Percentiles rank a stretch among this genome's conserved stretches.
Conservation (phyloP, 2,888 invertebrate species). For the Troides helena region DNA sequence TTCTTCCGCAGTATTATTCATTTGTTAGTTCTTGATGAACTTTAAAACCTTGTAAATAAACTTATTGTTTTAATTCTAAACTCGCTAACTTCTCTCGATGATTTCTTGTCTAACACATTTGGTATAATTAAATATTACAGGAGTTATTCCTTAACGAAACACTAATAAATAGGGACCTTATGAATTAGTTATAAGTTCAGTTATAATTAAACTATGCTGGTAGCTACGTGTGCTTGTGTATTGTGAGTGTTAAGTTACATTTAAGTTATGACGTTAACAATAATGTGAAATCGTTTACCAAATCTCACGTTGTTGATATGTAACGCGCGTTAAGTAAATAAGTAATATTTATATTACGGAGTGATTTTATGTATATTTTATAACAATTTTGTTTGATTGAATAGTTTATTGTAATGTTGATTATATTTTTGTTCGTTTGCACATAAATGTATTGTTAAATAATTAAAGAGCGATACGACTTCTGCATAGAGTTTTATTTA, state of each 20-base stretch:
- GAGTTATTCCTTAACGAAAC: no score
- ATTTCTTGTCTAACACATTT: no score
- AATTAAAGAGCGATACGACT: constrained; percentile 49
- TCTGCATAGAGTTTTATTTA: no score
- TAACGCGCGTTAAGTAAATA: constrained; percentile 42
- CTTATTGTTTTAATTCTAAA: no score
- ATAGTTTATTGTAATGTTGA: constrained; percentile 76
- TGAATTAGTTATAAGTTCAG: no score
- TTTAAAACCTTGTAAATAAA: constrained; percentile 38
- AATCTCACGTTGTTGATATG: constrained; percentile 53
- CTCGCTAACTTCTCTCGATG: background rate
- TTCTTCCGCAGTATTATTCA: constrained; percentile 60
- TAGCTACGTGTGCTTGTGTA: no score
- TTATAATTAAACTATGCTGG: no score
- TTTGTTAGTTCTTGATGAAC: constrained; percentile 40
- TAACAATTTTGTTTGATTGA: constrained; percentile 72
- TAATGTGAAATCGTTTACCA: constrained; percentile 56
- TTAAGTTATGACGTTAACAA: constrained; percentile 34
- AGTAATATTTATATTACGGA: constrained; percentile 39
- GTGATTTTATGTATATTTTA: constrained; percentile 56
- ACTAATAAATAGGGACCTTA: no score
- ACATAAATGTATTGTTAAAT: constrained; percentile 66
- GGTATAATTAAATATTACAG: no score
- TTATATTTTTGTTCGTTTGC: constrained; percentile 67
- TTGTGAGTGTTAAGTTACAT: background rate